Conservation (phyloP, 2,888 invertebrate species). For the Cantharis rustica region DNA sequence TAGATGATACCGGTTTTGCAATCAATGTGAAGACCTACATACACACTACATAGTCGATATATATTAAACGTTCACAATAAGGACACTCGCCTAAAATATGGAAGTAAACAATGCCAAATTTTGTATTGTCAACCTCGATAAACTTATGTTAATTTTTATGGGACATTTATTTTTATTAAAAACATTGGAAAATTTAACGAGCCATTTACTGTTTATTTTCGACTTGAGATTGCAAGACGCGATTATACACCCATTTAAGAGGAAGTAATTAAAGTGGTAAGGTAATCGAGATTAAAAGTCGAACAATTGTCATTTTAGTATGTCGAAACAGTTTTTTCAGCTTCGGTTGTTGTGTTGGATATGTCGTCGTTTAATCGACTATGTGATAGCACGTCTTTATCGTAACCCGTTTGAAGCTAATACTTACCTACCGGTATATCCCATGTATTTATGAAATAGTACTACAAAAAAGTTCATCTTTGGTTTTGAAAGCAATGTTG, state of each 20-base stretch:
- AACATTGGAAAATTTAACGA: neutral
- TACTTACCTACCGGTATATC: neutral
- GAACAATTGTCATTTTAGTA: neutral
- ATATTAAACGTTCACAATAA: neutral
- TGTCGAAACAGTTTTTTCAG: neutral
- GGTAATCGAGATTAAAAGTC: neutral
- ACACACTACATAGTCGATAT: neutral
- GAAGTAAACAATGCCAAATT: neutral
- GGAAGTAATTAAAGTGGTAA: neutral
- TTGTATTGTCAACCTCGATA: neutral
- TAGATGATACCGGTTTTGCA: constrained; percentile 42
- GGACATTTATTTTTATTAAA: neutral
- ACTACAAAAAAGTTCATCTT: too few species aligned
- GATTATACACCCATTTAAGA: neutral
- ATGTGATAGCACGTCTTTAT: neutral
- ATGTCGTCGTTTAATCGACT: neutral
- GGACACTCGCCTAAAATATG: neutral
- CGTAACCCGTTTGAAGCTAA: neutral
- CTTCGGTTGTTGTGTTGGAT: neutral
- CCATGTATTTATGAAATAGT: neutral
- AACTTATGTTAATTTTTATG: neutral
- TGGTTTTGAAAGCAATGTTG: neutral
- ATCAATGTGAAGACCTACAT: constrained; percentile 8
- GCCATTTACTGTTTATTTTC: neutral
- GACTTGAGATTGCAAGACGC: neutral